Evolutionary conservation across 2,888 invertebrate species (phyloP).

Genomic region (Bhutanitis thaidina): DNA sequence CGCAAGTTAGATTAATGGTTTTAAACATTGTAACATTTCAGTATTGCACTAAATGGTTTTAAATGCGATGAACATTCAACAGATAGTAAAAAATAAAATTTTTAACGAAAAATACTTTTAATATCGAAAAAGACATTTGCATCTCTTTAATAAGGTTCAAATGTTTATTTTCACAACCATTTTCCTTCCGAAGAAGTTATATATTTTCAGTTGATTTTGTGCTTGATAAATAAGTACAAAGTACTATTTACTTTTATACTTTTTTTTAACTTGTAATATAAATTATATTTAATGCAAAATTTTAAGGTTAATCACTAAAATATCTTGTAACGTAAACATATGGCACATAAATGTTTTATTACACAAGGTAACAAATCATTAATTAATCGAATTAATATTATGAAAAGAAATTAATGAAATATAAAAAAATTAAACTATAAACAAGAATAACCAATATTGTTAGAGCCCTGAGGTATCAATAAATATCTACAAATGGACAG

Average conservation of each 20-base stretch:
- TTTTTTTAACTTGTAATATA: no score
- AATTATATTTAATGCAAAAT: no score
- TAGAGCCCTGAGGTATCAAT: constrained; percentile 29
- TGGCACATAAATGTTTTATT: no score
- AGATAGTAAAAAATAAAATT: background rate
- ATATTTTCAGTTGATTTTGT: no score
- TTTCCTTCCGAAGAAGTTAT: constrained; percentile 9
- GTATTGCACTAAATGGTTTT: constrained; percentile 24
- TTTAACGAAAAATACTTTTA: background rate
- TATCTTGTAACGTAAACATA: no score
- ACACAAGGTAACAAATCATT: no score
- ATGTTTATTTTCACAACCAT: constrained; percentile 25
- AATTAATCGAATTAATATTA: no score
- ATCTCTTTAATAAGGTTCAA: constrained; percentile 2
- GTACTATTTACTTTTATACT: no score
- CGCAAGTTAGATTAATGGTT: constrained; percentile 42
- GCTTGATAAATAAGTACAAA: no score
- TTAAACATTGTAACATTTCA: constrained; percentile 26
- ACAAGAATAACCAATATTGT: constrained; percentile 18
- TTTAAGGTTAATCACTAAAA: no score
- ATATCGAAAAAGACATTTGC: background rate
- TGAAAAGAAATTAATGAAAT: no score
- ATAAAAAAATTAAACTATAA: background rate
- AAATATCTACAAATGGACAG: constrained; percentile 66
- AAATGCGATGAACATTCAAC: constrained; percentile 14